Evolutionary conservation across 2,888 invertebrate genomes (phyloP).

Genomic region (Spilosoma lubricipeda): DNA sequence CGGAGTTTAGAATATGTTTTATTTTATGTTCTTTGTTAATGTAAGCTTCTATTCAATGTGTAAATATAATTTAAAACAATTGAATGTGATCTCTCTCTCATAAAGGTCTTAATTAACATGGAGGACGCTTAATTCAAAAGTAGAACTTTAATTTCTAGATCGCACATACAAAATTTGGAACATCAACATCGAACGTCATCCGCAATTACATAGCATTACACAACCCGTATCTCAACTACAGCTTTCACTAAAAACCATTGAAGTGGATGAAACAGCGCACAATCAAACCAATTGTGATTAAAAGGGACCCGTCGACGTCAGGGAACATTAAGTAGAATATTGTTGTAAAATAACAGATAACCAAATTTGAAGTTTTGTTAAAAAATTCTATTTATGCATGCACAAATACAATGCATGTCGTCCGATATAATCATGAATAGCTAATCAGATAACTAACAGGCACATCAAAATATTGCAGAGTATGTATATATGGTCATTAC

Average conservation of each 20-base stretch:
- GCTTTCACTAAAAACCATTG: not conserved
- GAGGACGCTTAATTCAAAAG: too few relatives aligned
- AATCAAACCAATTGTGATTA: not conserved
- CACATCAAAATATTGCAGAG: not conserved
- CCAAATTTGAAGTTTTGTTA: not conserved
- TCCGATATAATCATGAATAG: not conserved
- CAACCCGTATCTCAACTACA: not conserved
- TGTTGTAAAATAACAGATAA: not conserved
- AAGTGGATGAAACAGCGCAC: not conserved
- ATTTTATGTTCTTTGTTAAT: slow-evolving; percentile 2
- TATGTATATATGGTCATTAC: too few relatives aligned
- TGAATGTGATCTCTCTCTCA: too few relatives aligned
- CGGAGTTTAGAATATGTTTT: slow-evolving; percentile 1
- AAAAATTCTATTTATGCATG: not conserved
- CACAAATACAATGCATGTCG: not conserved
- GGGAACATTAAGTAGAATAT: not conserved
- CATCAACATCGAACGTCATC: not conserved
- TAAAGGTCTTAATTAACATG: too few relatives aligned
- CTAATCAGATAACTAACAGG: not conserved
- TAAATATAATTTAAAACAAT: not conserved
- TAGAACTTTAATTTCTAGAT: not conserved
- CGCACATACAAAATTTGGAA: not conserved
- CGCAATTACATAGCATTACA: not conserved
- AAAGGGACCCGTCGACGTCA: not conserved
- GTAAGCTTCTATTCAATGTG: not conserved